Evolutionary conservation across 2,888 invertebrate species (phyloP).

Genomic region (Zhengitettix transpicula): DNA sequence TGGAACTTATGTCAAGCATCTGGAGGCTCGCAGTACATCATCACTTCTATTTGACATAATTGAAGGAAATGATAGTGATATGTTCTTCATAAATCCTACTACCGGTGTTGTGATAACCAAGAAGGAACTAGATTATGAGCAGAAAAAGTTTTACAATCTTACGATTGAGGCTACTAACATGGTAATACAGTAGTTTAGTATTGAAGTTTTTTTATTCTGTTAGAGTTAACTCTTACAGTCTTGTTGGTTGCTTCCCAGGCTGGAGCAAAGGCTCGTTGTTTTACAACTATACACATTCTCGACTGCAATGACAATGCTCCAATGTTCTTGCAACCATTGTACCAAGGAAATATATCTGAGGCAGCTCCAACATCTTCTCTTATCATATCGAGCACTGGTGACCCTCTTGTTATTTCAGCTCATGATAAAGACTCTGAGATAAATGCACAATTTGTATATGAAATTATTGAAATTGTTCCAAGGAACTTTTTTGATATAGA

Average conservation of each 20-base stretch:
- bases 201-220: not conserved
- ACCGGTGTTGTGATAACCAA: conserved; percentile 68
- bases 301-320: conserved; percentile 82
- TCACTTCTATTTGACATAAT: conserved; percentile 65
- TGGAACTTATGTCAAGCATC: conserved; percentile 61
- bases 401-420: conserved; percentile 71
- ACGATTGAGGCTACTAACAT: conserved; percentile 73
- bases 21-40: conserved; percentile 65
- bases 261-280: conserved; percentile 48
- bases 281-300: conserved; percentile 65
- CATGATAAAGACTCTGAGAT: conserved; percentile 72
- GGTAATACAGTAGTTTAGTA: conserved; percentile 61
- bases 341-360: conserved; percentile 60
- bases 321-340: conserved; percentile 43
- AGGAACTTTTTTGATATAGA: conserved; percentile 70
- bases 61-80: conserved; percentile 49
- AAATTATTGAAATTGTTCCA: conserved; percentile 65
- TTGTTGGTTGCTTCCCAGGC: conserved; percentile 26
- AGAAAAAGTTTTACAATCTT: conserved; percentile 57
- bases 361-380: conserved; percentile 54
- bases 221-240: not conserved
- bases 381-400: conserved; percentile 47
- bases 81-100: conserved; percentile 71
- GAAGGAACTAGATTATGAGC: conserved; percentile 68
- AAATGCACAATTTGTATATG: conserved; percentile 70